Evolutionary conservation across 2,113 vertebrate species (phyloP).

Genomic region (Brachyistius frenatus): DNA sequence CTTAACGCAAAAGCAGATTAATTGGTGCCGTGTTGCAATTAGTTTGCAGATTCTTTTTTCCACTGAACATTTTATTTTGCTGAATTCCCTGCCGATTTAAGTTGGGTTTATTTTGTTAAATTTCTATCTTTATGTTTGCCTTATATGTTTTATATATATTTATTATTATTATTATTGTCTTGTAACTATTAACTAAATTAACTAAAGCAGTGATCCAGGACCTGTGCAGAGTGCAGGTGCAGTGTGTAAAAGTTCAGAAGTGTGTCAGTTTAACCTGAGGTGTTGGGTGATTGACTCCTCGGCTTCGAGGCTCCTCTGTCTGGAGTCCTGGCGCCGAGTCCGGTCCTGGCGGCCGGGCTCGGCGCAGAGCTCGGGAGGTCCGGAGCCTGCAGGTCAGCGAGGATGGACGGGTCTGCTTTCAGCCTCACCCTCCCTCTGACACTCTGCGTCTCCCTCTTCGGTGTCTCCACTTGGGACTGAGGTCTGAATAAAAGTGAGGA

Average conservation of each 20-base stretch:
- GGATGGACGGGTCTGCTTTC: constrained; percentile 58
- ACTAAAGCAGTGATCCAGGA: no score
- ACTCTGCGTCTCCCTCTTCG: constrained; percentile 42
- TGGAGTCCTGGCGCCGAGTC: constrained; percentile 32
- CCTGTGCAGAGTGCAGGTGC: no score
- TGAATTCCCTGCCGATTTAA: no score
- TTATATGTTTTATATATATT: no score
- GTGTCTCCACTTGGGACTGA: constrained; percentile 36
- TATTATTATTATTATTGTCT: no score
- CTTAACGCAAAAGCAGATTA: no score
- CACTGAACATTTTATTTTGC: no score
- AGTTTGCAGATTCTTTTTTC: no score
- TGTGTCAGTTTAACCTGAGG: constrained; percentile 63
- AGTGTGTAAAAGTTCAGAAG: not conserved
- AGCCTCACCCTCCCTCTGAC: constrained; percentile 64
- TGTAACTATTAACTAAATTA: no score
- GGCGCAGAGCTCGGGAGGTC: not conserved
- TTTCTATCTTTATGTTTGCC: no score
- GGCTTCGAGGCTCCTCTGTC: constrained; percentile 58
- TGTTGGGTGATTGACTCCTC: constrained; percentile 28
- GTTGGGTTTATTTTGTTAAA: no score
- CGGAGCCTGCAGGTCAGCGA: constrained; percentile 52
- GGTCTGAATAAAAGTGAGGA: constrained; percentile 41
- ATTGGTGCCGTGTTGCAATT: no score
- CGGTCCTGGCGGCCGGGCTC: not conserved